Percentiles rank a stretch among this genome's conserved stretches.
These are phyloP conservation scores for Orthonyx spaldingii DNA, from an alignment of 2,113 vertebrate species.

Conservation along the genomic window DNA sequence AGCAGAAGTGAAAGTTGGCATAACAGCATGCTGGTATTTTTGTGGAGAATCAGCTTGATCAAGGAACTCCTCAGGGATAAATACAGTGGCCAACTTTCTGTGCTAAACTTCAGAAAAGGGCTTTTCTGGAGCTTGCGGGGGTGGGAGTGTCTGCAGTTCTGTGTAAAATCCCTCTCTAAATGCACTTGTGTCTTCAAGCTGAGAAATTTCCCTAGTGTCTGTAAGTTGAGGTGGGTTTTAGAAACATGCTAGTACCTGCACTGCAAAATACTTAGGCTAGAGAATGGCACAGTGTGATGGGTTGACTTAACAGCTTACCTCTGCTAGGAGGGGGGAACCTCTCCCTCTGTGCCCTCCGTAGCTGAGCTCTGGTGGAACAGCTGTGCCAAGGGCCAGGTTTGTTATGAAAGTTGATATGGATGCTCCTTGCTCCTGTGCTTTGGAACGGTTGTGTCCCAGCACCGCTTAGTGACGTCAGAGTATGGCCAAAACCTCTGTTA, in stretches of 20 bases:
- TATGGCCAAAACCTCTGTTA: rapidly evolving
- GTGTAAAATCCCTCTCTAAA: not conserved
- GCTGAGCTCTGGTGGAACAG: not conserved
- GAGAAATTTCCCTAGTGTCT: too few relatives aligned
- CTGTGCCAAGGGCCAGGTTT: not conserved
- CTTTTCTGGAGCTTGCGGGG: not conserved
- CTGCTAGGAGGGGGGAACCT: not conserved
- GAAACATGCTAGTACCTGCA: rapidly evolving
- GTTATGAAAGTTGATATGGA: not conserved
- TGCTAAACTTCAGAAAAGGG: not conserved
- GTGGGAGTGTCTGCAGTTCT: not conserved
- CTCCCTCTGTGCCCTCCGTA: not conserved
- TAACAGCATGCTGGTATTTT: not conserved
- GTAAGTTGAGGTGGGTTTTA: not conserved
- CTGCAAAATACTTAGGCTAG: not conserved
- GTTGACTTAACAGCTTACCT: not conserved
- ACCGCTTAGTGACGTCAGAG: rapidly evolving
- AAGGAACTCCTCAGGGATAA: not conserved
- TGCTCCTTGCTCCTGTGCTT: not conserved
- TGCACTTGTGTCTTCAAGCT: not conserved
- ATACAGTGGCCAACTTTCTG: not conserved
- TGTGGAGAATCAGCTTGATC: not conserved
- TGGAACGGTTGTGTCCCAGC: not conserved
- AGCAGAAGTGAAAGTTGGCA: not conserved
- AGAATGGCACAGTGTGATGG: not conserved